Evolutionary conservation across 53 echinoderm and acorn worm genomes (phyloP).

Genomic region (Stichopus horrens): DNA sequence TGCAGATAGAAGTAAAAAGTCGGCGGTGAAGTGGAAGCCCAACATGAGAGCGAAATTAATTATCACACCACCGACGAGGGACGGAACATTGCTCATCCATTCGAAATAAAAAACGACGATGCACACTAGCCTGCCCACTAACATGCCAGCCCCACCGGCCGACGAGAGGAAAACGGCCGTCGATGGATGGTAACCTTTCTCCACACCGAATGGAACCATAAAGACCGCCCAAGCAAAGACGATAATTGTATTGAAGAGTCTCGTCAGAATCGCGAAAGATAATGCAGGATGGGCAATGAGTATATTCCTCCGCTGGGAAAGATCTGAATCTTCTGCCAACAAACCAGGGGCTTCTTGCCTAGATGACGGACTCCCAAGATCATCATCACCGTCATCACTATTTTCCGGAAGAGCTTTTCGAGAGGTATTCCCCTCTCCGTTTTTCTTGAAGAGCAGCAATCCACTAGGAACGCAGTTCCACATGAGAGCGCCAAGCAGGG

Average conservation of each 20-base stretch:
- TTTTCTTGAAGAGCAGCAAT: background rate
- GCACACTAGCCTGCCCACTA: background rate
- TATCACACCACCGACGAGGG: background rate
- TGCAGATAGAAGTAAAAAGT: background rate
- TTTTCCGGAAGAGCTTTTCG: too few relatives aligned
- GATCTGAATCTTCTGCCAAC: too few relatives aligned
- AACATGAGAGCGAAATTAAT: background rate
- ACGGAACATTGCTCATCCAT: background rate
- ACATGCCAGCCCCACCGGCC: slow-evolving; percentile 10
- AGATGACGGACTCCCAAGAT: too few relatives aligned
- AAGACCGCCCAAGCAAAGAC: slow-evolving; percentile 12
- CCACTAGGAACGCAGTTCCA: background rate
- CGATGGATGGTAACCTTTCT: slow-evolving; percentile 27
- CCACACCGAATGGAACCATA: slow-evolving; percentile 12
- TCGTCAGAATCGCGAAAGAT: background rate
- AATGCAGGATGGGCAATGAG: background rate
- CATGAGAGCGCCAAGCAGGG: slow-evolving; percentile 3
- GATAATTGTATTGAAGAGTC: slow-evolving; percentile 5
- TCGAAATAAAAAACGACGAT: slow-evolving; percentile 1
- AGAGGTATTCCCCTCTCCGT: too few relatives aligned
- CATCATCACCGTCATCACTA: too few relatives aligned
- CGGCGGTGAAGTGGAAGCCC: background rate
- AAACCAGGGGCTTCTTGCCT: too few relatives aligned
- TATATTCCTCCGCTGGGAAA: background rate
- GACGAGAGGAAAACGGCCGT: slow-evolving; percentile 11